Conservation (phyloP, 2,113 vertebrate genomes). For the Tauraco erythrolophus region DNA sequence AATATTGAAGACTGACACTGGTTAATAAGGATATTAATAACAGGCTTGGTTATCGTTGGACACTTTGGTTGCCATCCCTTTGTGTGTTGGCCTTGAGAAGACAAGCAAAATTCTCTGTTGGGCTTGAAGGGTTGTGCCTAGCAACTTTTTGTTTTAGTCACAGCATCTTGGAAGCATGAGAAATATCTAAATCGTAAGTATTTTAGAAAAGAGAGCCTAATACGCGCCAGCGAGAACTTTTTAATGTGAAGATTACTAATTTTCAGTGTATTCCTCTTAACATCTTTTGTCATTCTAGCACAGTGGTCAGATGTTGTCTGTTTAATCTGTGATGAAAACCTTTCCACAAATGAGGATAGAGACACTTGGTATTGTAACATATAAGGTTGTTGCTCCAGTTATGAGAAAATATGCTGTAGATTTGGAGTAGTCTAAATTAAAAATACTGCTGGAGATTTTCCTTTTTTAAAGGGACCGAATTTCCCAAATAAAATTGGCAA, state of each 20-base stretch:
- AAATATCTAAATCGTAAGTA: not conserved
- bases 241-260: not conserved
- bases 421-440: not conserved
- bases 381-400: not conserved
- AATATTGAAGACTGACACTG: not conserved
- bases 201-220: not conserved
- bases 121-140: not conserved
- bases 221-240: rapidly evolving
- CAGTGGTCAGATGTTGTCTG: not conserved
- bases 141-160: not conserved
- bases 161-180: not conserved
- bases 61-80: not conserved
- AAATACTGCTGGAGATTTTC: not conserved
- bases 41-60: not conserved
- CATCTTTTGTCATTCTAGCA: not conserved
- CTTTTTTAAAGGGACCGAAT: not conserved
- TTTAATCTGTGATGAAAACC: not conserved
- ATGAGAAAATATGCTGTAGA: not conserved
- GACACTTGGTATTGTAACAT: not conserved
- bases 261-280: not conserved
- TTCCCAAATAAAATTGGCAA: not conserved
- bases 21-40: not conserved
- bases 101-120: not conserved
- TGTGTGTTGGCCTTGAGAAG: not conserved
- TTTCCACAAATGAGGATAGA: not conserved